Conservation (phyloP, 2,113 vertebrate genomes). For the Microtus montanus region DNA sequence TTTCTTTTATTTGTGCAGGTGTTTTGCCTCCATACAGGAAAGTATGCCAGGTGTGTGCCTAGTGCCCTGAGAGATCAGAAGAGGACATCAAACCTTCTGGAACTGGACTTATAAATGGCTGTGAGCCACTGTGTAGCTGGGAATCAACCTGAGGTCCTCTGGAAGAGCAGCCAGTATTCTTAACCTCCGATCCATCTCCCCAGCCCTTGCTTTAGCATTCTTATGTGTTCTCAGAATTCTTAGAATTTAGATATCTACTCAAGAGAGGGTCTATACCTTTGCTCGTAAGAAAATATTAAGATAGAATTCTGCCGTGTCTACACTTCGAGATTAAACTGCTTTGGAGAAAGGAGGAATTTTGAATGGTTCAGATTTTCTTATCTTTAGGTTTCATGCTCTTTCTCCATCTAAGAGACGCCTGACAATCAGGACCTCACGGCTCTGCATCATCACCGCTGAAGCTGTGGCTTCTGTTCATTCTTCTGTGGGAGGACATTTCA, state of each 20-base stretch:
- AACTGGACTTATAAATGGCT: neutral
- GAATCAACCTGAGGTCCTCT: neutral
- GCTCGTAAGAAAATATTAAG: neutral
- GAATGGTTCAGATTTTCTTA: neutral
- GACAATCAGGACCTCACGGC: neutral
- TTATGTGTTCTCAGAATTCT: neutral
- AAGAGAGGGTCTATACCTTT: neutral
- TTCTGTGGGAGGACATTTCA: constrained; percentile 49
- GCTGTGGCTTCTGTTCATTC: constrained; percentile 47
- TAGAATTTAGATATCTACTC: neutral
- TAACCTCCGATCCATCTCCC: neutral
- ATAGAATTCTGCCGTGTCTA: neutral
- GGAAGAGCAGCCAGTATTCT: neutral
- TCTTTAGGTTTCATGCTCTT: neutral
- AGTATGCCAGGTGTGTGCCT: neutral
- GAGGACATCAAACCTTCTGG: too few relatives aligned
- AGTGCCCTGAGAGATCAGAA: neutral
- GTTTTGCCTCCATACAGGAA: neutral
- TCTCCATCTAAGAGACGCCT: neutral
- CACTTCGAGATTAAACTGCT: constrained; percentile 30
- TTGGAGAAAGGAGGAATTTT: neutral
- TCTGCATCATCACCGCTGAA: neutral
- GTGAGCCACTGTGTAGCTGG: neutral
- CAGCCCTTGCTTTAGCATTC: too few relatives aligned
- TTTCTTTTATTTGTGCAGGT: neutral